phyloP scores from a whole-genome alignment of 1,140 invertebrate species.

The Orchesella cincta region DNA sequence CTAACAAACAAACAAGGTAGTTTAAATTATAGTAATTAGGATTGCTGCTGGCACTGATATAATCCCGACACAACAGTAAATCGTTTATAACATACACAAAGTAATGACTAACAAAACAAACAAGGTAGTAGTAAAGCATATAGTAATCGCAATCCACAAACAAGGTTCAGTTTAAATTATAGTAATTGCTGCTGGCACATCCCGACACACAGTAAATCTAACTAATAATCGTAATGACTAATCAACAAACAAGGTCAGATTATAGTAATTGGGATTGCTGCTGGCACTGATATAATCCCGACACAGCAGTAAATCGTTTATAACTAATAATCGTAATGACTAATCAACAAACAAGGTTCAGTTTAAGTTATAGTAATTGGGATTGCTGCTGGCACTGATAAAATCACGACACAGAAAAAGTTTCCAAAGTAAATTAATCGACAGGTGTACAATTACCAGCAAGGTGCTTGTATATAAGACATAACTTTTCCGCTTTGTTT shows the following conservation, averaged over 20 bases:
- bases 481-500: conserved; percentile 8
- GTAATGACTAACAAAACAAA: background rate
- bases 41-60: too few species aligned
- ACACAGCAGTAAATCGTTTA: background rate
- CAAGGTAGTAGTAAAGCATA: background rate
- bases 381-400: background rate
- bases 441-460: background rate
- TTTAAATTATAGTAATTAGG: background rate
- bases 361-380: background rate
- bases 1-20: too few species aligned
- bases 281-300: conserved; percentile 2
- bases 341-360: background rate
- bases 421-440: too few species aligned
- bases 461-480: background rate
- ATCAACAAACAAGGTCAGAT: too few species aligned
- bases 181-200: background rate
- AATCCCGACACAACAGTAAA: too few species aligned
- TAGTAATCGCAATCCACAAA: background rate
- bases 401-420: too few species aligned
- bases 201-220: background rate
- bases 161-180: background rate
- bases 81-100: background rate
- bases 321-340: background rate
- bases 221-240: too few species aligned
- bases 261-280: background rate